These are phyloP conservation scores for Dendrocincla tyrannina DNA, from an alignment of 2,797 vertebrate species.

Conservation along the genomic window DNA sequence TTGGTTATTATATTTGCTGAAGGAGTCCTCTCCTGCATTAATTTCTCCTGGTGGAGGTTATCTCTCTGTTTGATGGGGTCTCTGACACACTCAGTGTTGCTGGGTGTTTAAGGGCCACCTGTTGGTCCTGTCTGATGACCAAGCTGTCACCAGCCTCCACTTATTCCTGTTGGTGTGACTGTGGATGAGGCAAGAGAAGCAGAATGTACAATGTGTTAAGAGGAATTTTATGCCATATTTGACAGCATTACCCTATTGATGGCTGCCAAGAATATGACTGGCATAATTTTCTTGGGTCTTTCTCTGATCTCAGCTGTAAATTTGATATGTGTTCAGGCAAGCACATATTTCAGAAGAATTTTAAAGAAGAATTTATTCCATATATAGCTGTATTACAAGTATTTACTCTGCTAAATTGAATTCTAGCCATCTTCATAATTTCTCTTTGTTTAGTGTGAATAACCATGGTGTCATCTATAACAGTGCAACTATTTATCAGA, in stretches of 20 bases:
- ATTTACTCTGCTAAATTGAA: slow-evolving; percentile 1
- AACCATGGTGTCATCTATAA: background rate
- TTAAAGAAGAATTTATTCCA: slow-evolving; percentile 7
- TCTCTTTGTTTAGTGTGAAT: background rate
- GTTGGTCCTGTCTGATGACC: background rate
- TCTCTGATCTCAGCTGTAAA: slow-evolving; percentile 37
- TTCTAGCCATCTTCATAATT: background rate
- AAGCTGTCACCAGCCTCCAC: background rate
- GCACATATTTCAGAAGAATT: slow-evolving; percentile 15
- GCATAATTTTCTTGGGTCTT: slow-evolving; percentile 25
- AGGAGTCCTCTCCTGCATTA: background rate
- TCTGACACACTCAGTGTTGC: background rate
- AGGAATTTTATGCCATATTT: slow-evolving; percentile 29
- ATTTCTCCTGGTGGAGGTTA: background rate
- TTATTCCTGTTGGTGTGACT: background rate
- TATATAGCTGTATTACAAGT: background rate
- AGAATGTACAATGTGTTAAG: background rate
- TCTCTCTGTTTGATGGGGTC: background rate
- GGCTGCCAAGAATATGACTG: slow-evolving; percentile 64
- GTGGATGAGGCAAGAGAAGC: background rate
- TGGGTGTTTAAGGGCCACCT: background rate
- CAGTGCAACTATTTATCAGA: background rate
- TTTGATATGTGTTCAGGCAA: slow-evolving; percentile 36
- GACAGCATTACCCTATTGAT: slow-evolving; percentile 16
- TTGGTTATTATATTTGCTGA: background rate